phyloP scores from a whole-genome alignment of 2,113 vertebrate genomes.

The Morone chrysops region DNA sequence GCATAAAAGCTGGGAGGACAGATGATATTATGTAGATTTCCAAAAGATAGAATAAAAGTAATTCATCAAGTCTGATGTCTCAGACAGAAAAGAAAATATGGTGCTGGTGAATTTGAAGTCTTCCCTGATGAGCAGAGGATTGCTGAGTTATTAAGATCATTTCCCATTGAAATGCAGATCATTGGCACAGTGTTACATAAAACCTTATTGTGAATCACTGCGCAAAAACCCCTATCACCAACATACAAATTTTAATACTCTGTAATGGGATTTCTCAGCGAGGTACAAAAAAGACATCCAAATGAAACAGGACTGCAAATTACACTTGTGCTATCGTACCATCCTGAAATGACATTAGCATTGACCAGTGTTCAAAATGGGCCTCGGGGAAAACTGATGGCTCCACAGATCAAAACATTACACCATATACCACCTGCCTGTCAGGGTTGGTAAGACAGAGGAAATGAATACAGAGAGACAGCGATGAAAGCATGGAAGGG shows the following conservation, averaged over 20 bases:
- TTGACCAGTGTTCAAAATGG: slow-evolving; percentile 19
- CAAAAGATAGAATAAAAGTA: slow-evolving; percentile 20
- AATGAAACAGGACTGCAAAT: slow-evolving; percentile 11
- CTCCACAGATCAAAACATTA: slow-evolving; percentile 46
- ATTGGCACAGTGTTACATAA: slow-evolving; percentile 5
- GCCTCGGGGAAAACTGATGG: slow-evolving; percentile 12
- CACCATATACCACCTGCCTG: slow-evolving; percentile 53
- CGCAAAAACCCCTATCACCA: slow-evolving; percentile 3
- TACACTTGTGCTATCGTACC: not conserved
- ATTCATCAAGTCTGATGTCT: slow-evolving; percentile 10
- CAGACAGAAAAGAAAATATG: not conserved
- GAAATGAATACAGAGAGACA: slow-evolving; percentile 60
- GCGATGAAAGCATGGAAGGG: slow-evolving; percentile 19
- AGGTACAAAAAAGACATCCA: slow-evolving; percentile 1
- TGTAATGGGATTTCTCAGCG: not conserved
- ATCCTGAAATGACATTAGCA: slow-evolving; percentile 36
- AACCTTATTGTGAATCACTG: slow-evolving; percentile 9
- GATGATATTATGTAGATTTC: not conserved
- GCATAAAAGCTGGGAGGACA: not conserved
- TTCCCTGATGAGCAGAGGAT: slow-evolving; percentile 20
- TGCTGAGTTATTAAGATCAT: slow-evolving; percentile 28
- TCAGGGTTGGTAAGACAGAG: slow-evolving; percentile 53
- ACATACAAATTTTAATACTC: slow-evolving; percentile 8
- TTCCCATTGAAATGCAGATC: slow-evolving; percentile 48
- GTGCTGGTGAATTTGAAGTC: not conserved